These are phyloP conservation scores for Schlechtendalia chinensis DNA, from an alignment of 1,140 invertebrate species.

Conservation along the genomic window DNA sequence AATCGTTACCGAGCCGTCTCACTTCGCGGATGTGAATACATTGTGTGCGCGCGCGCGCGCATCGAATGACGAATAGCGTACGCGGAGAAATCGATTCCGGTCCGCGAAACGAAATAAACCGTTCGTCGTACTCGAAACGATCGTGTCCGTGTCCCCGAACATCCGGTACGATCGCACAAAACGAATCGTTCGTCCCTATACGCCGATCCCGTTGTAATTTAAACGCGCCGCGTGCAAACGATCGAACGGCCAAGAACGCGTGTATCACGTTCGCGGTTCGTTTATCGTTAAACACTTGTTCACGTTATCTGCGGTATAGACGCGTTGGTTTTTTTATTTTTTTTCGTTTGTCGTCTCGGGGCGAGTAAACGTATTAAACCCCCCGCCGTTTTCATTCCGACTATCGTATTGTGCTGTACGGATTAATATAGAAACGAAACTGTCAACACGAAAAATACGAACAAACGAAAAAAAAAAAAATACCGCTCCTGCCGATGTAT, in stretches of 20 bases:
- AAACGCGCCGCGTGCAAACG: too few species aligned
- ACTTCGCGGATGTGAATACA: background rate
- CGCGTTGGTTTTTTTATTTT: too few species aligned
- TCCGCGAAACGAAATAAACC: background rate
- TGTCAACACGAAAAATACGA: too few species aligned
- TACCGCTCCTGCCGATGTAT: background rate
- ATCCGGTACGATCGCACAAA: background rate
- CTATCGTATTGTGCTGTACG: background rate
- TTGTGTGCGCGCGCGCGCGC: background rate
- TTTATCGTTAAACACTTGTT: too few species aligned
- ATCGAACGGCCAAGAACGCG: background rate
- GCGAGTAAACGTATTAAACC: too few species aligned
- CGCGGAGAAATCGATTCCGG: slow-evolving; percentile 20
- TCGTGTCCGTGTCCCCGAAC: slow-evolving; percentile 3
- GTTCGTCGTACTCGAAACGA: slow-evolving; percentile 14
- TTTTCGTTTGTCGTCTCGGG: too few species aligned
- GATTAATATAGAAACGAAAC: background rate
- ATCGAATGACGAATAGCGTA: slow-evolving; percentile 14
- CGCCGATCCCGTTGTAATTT: too few species aligned
- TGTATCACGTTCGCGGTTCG: too few species aligned
- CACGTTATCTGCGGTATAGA: too few species aligned
- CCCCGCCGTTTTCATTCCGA: background rate
- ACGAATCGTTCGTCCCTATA: slow-evolving; percentile 11
- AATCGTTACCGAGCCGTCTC: too few species aligned
- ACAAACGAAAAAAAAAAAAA: too few species aligned